These are phyloP conservation scores for Mantis religiosa DNA, from an alignment of 2,888 invertebrate genomes.

Conservation along the genomic window DNA sequence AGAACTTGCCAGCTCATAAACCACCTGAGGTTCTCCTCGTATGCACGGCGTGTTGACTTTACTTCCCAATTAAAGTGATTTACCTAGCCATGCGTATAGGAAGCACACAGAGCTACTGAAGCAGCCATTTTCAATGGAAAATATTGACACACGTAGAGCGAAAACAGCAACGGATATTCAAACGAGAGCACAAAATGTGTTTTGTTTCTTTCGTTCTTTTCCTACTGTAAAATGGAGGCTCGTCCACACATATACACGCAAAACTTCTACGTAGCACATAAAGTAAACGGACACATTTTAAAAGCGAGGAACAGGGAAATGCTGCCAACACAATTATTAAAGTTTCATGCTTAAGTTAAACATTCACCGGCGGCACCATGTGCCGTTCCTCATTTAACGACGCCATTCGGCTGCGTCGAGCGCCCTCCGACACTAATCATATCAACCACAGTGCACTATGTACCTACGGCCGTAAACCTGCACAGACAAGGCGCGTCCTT, in stretches of 20 bases:
- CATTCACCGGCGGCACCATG: not conserved
- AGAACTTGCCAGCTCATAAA: too few relatives aligned
- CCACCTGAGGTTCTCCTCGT: too few relatives aligned
- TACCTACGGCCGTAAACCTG: not conserved
- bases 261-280: not conserved
- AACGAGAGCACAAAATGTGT: not conserved
- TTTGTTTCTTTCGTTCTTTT: not conserved
- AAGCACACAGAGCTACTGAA: too few relatives aligned
- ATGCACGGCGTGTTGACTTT: not conserved
- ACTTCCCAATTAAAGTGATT: not conserved
- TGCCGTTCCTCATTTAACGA: not conserved
- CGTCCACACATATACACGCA: not conserved
- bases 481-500: not conserved
- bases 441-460: not conserved
- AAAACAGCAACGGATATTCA: not conserved
- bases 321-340: not conserved
- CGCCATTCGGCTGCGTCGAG: not conserved
- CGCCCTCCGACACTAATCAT: not conserved
- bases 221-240: not conserved
- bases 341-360: not conserved
- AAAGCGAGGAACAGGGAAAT: not conserved
- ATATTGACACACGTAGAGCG: not conserved
- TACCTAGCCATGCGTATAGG: not conserved
- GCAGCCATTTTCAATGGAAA: not conserved
- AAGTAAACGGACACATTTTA: not conserved